Conservation (phyloP, 2,113 vertebrate species). For the Rhinoderma darwinii region DNA sequence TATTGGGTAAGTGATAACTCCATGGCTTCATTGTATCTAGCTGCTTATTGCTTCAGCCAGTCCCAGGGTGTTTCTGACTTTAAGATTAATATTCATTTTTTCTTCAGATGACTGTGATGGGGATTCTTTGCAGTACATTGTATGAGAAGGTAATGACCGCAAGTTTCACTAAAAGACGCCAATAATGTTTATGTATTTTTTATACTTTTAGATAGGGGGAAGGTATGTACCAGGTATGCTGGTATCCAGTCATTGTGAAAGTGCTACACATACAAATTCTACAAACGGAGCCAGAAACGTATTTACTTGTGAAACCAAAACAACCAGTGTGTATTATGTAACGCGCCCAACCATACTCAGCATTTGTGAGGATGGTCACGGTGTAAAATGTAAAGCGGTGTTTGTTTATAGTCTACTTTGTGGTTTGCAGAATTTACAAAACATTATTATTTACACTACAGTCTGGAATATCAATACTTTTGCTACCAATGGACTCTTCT, state of each 20-base stretch:
- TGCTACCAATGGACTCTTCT: background rate
- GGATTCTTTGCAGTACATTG: background rate
- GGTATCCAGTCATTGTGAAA: background rate
- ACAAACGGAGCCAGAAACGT: background rate
- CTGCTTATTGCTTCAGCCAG: no score
- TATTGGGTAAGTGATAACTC: no score
- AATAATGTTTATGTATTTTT: background rate
- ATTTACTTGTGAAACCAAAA: background rate
- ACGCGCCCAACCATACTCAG: background rate
- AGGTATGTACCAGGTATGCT: background rate
- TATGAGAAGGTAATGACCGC: background rate
- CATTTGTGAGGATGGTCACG: conserved; percentile 1
- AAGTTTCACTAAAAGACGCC: background rate
- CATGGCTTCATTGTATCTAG: no score
- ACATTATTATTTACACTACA: background rate
- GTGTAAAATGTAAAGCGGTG: conserved; percentile 17
- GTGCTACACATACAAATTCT: background rate
- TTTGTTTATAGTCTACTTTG: conserved; percentile 1
- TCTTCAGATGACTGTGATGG: background rate
- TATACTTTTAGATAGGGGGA: background rate
- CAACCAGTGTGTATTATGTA: background rate
- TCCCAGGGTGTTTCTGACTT: no score
- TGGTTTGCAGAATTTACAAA: conserved; percentile 27
- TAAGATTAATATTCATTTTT: no score
- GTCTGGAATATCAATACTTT: background rate